phyloP scores from a whole-genome alignment of 2,888 invertebrate species.

The Xestia ashworthii region DNA sequence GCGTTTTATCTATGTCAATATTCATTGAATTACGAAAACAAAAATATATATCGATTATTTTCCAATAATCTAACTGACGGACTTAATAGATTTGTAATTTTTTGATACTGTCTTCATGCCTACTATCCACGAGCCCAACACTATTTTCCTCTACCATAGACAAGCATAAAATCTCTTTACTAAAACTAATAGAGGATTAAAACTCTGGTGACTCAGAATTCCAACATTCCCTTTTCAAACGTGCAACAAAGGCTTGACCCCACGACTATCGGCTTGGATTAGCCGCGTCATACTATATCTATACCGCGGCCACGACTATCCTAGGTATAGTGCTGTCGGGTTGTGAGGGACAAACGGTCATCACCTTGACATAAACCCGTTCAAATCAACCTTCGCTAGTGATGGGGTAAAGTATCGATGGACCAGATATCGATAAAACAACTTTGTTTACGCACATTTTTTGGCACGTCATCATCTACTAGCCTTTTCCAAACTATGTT shows the following conservation, averaged over 20 bases:
- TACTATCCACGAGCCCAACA: neutral
- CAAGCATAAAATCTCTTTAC: neutral
- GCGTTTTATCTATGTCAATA: too few relatives aligned
- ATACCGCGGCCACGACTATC: neutral
- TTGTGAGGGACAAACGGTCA: slow-evolving; percentile 54
- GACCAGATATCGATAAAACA: slow-evolving; percentile 22
- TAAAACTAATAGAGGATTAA: neutral
- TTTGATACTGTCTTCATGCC: too few relatives aligned
- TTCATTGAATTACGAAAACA: too few relatives aligned
- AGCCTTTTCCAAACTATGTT: too few relatives aligned
- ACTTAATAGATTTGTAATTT: too few relatives aligned
- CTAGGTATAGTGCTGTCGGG: slow-evolving; percentile 40
- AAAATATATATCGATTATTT: too few relatives aligned
- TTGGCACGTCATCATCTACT: neutral
- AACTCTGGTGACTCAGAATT: neutral
- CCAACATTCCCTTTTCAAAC: neutral
- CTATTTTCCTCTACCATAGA: neutral
- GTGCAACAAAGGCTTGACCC: slow-evolving; percentile 50
- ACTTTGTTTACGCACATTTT: neutral
- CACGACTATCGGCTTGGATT: slow-evolving; percentile 36
- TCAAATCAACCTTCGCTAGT: slow-evolving; percentile 60
- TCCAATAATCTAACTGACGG: too few relatives aligned
- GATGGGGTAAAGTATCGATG: slow-evolving; percentile 50
- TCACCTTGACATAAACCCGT: slow-evolving; percentile 68
- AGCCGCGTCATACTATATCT: slow-evolving; percentile 23